Evolutionary conservation across 2,797 vertebrate species (phyloP), one percentile per base, ranked within the genome.

Genomic region (Hippoglossus hippoglossus): DNA sequence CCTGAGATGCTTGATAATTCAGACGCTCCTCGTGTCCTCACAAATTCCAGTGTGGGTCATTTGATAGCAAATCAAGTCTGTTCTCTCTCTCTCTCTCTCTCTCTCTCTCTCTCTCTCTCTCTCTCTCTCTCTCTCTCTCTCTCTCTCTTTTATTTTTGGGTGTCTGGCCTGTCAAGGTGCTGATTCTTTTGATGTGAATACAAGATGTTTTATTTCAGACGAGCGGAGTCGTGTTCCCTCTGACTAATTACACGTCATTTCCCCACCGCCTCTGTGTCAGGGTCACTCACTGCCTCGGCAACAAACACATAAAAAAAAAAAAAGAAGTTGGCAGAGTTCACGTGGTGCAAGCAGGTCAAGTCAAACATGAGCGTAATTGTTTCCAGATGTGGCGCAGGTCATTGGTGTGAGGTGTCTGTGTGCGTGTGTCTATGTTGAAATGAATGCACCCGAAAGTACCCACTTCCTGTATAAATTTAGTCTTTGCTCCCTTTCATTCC

Each of bases 381-480:
- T 98, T 97, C 96, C 97, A 99, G 97, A 97, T 95, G 95, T 92
- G 94, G 92, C 93, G 79, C 90, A 94, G 94, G 95, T 95, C 90
- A 75, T 53, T 12, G 82, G 82, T 91, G 94, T 81, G 88, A 89
- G 83, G 79, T 95, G 94, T 95, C 92, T 95, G 94, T 83, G 92
- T 95, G 94, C 78, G 94, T 93, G 91, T 89, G 94, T 94, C 93
- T 92, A 93, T 94, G 94, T 94, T 93, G 80, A 93, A 95, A 95
- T 93, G 93, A 95, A 96, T 90, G 93, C 92, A 91, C 88, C 93
- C 94, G 94, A 97, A 97, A 97, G 96, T 96, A 90, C 93, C 94
- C 82, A 91, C 95, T 98, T 99, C 97, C 97, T 97, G 96, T 96
- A 94, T 96, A 94, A 96, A 97, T 96, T 84, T 94, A 95, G 94